phyloP scores from a whole-genome alignment of 2,113 vertebrate genomes.

The Corynorhinus townsendii region DNA sequence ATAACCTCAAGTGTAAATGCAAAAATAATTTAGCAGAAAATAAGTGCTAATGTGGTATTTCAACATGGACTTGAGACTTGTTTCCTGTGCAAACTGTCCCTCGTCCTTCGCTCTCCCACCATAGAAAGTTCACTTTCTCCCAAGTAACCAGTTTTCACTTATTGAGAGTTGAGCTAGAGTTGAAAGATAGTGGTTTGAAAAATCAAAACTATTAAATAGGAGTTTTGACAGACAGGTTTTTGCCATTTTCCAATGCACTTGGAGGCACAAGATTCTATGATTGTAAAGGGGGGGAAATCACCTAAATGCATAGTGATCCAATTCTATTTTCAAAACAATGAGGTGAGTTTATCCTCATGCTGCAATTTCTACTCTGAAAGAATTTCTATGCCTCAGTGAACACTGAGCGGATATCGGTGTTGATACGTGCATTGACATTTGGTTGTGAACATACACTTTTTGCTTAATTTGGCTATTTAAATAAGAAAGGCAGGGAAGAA shows the following conservation, averaged over 20 bases:
- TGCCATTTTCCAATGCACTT: slow-evolving; percentile 52
- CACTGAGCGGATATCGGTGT: slow-evolving; percentile 57
- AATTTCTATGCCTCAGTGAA: slow-evolving; percentile 71
- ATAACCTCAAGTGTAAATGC: slow-evolving; percentile 86
- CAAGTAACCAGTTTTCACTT: slow-evolving; percentile 61
- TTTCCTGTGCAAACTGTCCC: slow-evolving; percentile 73
- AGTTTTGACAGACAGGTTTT: slow-evolving; percentile 59
- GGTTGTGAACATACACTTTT: slow-evolving; percentile 69
- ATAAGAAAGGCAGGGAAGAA: slow-evolving; percentile 75
- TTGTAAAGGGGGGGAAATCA: slow-evolving; percentile 63
- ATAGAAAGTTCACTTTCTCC: slow-evolving; percentile 72
- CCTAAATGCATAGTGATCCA: slow-evolving; percentile 36
- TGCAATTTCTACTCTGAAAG: slow-evolving; percentile 61
- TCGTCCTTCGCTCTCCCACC: not conserved
- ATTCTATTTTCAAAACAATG: slow-evolving; percentile 62
- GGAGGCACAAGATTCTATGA: slow-evolving; percentile 77
- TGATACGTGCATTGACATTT: slow-evolving; percentile 67
- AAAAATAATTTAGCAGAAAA: slow-evolving; percentile 82
- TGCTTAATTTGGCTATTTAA: slow-evolving; percentile 74
- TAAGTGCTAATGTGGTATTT: slow-evolving; percentile 72
- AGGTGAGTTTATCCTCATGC: slow-evolving; percentile 49
- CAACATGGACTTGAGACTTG: slow-evolving; percentile 69
- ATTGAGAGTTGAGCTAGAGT: slow-evolving; percentile 59
- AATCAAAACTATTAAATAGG: slow-evolving; percentile 38
- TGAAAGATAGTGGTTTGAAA: slow-evolving; percentile 41